phyloP scores from a whole-genome alignment of 2,888 invertebrate species.

The Epinotia bilunana region DNA sequence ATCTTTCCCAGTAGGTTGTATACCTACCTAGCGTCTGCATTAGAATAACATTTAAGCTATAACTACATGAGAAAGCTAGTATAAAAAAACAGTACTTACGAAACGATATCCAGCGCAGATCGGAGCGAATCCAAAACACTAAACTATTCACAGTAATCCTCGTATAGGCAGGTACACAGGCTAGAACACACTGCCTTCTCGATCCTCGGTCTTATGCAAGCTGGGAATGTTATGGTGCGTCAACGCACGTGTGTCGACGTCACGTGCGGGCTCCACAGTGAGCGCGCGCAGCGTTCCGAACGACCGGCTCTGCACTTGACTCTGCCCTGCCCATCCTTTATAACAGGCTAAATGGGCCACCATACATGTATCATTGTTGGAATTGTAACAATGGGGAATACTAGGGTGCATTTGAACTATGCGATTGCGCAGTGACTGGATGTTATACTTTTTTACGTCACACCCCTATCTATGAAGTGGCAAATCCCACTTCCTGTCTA shows the following conservation, averaged over 20 bases:
- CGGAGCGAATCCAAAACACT: neutral
- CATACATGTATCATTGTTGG: constrained; percentile 40
- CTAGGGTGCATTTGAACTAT: constrained; percentile 36
- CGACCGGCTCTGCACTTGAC: constrained; percentile 81
- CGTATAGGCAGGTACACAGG: neutral
- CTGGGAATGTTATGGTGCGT: constrained; percentile 62
- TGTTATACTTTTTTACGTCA: constrained; percentile 17
- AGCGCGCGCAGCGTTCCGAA: constrained; percentile 71
- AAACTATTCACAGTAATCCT: constrained; percentile 12
- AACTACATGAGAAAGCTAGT: too few relatives aligned
- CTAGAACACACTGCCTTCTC: constrained; percentile 24
- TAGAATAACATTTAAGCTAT: too few relatives aligned
- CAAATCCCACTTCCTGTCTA: too few relatives aligned
- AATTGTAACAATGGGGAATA: constrained; percentile 24
- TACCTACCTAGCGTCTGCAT: too few relatives aligned
- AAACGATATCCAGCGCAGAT: neutral
- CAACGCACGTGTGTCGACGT: constrained; percentile 69
- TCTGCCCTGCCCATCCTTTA: constrained; percentile 73
- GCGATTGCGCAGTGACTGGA: constrained; percentile 45
- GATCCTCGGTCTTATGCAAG: constrained; percentile 10
- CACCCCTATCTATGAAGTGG: neutral
- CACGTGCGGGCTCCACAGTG: constrained; percentile 77
- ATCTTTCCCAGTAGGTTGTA: too few relatives aligned
- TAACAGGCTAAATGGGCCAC: constrained; percentile 70
- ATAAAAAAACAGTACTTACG: neutral